phyloP scores from a whole-genome alignment of 2,797 vertebrate genomes.

The Lithobates sylvaticus region DNA sequence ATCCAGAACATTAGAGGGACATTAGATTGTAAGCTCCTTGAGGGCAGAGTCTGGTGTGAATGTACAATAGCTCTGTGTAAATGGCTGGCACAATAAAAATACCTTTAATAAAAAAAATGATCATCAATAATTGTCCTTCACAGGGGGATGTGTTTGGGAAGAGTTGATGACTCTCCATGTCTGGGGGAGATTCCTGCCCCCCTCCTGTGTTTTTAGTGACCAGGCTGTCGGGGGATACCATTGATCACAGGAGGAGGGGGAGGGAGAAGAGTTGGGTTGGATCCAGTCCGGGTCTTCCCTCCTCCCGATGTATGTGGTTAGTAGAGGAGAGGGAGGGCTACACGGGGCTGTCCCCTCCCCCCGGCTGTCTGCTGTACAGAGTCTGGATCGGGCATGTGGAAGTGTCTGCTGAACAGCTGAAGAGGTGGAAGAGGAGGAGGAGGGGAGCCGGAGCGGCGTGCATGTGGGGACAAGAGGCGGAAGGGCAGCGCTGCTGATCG shows the following conservation, averaged over 20 bases:
- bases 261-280: constrained; percentile 14
- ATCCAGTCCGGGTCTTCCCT: constrained; percentile 87
- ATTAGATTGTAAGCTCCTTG: too few relatives aligned
- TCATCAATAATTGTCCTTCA: too few relatives aligned
- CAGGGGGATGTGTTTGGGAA: too few relatives aligned
- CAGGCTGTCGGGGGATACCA: constrained; percentile 74
- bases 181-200: constrained; percentile 23
- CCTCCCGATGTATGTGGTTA: constrained; percentile 54
- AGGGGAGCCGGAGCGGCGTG: constrained; percentile 68
- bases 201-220: constrained; percentile 74
- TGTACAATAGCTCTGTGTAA: too few relatives aligned
- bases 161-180: too few relatives aligned
- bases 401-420: constrained; percentile 87
- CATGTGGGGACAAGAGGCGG: constrained; percentile 78
- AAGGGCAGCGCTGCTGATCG: constrained; percentile 66
- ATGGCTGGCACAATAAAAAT: too few relatives aligned
- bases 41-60: too few relatives aligned
- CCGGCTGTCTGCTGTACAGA: constrained; percentile 76
- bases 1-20: too few relatives aligned
- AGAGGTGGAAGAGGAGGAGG: constrained; percentile 67
- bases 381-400: constrained; percentile 93
- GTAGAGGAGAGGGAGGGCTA: constrained; percentile 64
- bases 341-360: constrained; percentile 69
- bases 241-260: constrained; percentile 16
- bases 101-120: too few relatives aligned